Conservation (phyloP, 2,888 invertebrate genomes). For the Yponomeuta evonymella region DNA sequence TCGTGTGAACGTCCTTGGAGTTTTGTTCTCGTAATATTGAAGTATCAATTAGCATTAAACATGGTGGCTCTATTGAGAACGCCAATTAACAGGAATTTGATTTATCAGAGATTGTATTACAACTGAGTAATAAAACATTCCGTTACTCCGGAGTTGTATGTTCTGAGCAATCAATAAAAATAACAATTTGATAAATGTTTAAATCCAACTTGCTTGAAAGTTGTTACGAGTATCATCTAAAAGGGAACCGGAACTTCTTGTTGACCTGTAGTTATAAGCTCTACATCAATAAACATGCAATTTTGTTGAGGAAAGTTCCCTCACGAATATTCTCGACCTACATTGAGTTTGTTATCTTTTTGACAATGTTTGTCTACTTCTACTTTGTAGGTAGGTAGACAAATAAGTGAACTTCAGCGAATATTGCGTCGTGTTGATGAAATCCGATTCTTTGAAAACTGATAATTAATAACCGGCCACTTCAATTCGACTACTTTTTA, state of each 20-base stretch:
- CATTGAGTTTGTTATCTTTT: slow-evolving; percentile 12
- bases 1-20: not conserved
- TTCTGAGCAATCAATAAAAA: not conserved
- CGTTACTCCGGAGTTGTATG: not conserved
- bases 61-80: not conserved
- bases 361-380: slow-evolving; percentile 4
- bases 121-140: no score
- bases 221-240: not conserved
- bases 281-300: not conserved
- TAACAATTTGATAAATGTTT: not conserved
- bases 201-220: not conserved
- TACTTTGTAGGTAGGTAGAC: not conserved
- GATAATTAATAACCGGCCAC: no score
- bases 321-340: not conserved
- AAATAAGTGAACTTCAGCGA: not conserved
- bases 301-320: not conserved
- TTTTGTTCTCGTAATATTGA: not conserved
- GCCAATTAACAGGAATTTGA: not conserved
- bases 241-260: slow-evolving; percentile 11
- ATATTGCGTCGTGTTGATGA: no score
- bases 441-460: no score
- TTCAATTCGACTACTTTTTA: no score
- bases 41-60: not conserved
- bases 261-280: slow-evolving; percentile 6
- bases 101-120: not conserved